Evolutionary conservation across 2,113 vertebrate species (phyloP), one percentile per base, ranked within the genome.

Genomic region (Nanorana parkeri): DNA sequence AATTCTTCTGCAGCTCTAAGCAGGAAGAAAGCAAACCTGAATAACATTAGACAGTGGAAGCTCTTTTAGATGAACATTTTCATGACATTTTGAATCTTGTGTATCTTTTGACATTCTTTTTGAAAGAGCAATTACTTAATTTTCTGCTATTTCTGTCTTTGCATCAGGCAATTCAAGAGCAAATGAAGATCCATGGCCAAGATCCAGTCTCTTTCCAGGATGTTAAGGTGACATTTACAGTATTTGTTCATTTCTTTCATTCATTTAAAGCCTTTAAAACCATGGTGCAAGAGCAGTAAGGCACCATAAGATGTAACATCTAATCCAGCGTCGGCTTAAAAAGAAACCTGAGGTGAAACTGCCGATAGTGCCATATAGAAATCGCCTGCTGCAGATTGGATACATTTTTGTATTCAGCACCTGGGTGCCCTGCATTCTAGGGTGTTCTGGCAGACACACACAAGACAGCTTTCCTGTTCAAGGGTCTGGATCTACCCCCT

Each of bases 121-220:
- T 85, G 66, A 20, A 6, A 60, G 58, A 5, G 19, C 75, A 26
- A 58, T 47, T 47, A 13, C 61, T 21, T 76, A 4, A 36, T 36
- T 36, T 36, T 36, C 5, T 32, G 29, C 32, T 36, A 7, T 7
- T 36, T 4, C 8, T 67, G 28, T 67, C 65, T 36, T 47, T 47
- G 3, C 19, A 19, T 71, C 86, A 99, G 98, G 96, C 95, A 83
- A 99, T 99, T 89, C 97, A 99, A 85, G 97, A 99, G 85, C 96
- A 98, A 93, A 99, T 99, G 95, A 99, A 97, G 91, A 92, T 98
- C 69, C 97, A 98, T 16, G 94, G 96, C 66, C 98, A 99, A 89
- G 98, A 99, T 84, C 94, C 95, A 2, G 97, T 99, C 80, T 96
- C 96, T 84, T 99, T 99, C 89, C 96, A 99, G 89, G 98, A 99